Evolutionary conservation across 2,113 vertebrate genomes (phyloP).

Genomic region (Archilochus colubris): DNA sequence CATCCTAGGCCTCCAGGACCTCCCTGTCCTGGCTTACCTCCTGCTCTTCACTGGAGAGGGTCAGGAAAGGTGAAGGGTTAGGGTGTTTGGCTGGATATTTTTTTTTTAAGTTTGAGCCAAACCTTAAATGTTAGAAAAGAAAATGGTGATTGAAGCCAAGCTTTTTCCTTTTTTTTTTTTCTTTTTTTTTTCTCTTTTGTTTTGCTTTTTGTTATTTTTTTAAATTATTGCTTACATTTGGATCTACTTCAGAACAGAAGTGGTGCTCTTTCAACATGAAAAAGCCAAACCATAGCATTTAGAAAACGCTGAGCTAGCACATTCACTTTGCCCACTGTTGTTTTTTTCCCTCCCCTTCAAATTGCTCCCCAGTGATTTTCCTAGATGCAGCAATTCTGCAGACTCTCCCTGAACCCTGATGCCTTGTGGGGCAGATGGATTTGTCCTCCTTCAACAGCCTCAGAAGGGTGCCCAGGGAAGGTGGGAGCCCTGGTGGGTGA

Average conservation of each 20-base stretch:
- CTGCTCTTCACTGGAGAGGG: not conserved
- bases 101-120: not conserved
- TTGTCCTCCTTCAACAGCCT: not conserved
- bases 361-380: not conserved
- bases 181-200: no score
- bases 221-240: constrained; percentile 14
- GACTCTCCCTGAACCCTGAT: not conserved
- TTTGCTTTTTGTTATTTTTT: not conserved
- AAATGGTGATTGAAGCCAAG: not conserved
- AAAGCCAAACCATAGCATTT: not conserved
- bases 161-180: not conserved
- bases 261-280: not conserved
- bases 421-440: not conserved
- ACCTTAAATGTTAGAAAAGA: not conserved
- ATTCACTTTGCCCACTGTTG: not conserved
- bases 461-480: not conserved
- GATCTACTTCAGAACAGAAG: not conserved
- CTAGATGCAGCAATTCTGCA: not conserved
- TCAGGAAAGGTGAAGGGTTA: not conserved
- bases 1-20: not conserved
- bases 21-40: not conserved
- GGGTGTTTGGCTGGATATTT: not conserved
- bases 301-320: constrained; percentile 2
- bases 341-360: not conserved
- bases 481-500: fast-evolving